Evolutionary conservation across 2,113 vertebrate species (phyloP).

Genomic region (Trochalopteron elliotii): DNA sequence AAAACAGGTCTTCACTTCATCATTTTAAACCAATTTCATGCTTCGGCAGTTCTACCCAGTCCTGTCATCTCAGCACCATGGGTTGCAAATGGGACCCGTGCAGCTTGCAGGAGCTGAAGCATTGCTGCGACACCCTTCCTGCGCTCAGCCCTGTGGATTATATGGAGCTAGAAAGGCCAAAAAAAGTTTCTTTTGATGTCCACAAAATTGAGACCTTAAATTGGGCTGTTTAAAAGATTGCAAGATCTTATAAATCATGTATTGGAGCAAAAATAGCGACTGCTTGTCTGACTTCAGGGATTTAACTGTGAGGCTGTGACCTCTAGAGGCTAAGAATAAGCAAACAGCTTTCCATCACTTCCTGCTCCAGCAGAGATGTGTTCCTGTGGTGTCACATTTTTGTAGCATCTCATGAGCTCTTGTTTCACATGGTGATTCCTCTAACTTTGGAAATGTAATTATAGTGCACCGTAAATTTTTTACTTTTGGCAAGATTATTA

Average conservation of each 20-base stretch:
- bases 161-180: not conserved
- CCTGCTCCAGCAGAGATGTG: not conserved
- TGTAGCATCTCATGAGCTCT: not conserved
- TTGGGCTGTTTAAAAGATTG: constrained; percentile 1
- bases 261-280: not conserved
- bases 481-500: not conserved
- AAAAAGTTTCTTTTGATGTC: not conserved
- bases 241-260: not conserved
- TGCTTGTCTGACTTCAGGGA: constrained; percentile 16
- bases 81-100: constrained; percentile 12
- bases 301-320: constrained; percentile 53
- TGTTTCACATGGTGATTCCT: not conserved
- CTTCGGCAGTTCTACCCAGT: constrained; percentile 45
- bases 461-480: not conserved
- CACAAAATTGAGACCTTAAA: constrained; percentile 6
- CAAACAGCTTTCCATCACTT: constrained; percentile 29
- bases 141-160: not conserved
- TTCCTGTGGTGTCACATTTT: not conserved
- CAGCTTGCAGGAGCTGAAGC: not conserved
- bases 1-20: constrained; percentile 68
- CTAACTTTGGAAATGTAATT: not conserved
- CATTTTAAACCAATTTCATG: constrained; percentile 79
- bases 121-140: not conserved
- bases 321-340: constrained; percentile 61
- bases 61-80: constrained; percentile 38